Evolutionary conservation across 2,113 vertebrate genomes (phyloP), one percentile per base, ranked within the genome.

Genomic region (Cyprinodon brontotheroides): DNA sequence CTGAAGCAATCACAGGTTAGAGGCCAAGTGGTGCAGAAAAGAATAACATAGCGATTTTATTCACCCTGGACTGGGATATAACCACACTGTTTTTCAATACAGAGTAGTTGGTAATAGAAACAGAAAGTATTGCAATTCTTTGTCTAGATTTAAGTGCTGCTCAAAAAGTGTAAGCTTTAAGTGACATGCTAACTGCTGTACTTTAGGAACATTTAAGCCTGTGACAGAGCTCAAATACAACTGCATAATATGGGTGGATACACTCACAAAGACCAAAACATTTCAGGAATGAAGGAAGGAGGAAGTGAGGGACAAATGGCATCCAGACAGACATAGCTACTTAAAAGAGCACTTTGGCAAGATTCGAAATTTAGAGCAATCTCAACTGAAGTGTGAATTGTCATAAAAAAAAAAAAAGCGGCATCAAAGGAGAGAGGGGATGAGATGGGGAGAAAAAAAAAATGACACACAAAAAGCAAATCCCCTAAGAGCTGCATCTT

Each of bases 381-480:
- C 83, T 87, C 83, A 85, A 87, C 77, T 86, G 72, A 89, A 88
- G 87, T 90, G 84, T 89, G 86, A 86, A 87, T 76, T 80, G 81
- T 74, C 68, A 66, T 79, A 77, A 68, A 75, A 79, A 79, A 83
- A 64, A 65, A 63, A 78, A 67, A 83, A 48, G 48, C 14, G 43
- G 73, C 77, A 89, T 90, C 84, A 89, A 80, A 86, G 73, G 76
- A 68, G 57, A 71, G 76, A 66, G 67, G 64, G 63, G 48, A 76
- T 67, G 45, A 85, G 82, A 89, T 50, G 45, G 74, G 82, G 80
- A 70, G 74, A 70, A 72, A 82, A 78, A 68, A 41, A 80, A 77
- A 90, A 86, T 76, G 81, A 84, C 81, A 85, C 11, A 76, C 59
- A 75, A 66, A 53, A 81, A 68, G 57, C 36, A 80, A 82, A 89